phyloP scores from a whole-genome alignment of 2,888 invertebrate genomes.

The Alentia gelatinosa region DNA sequence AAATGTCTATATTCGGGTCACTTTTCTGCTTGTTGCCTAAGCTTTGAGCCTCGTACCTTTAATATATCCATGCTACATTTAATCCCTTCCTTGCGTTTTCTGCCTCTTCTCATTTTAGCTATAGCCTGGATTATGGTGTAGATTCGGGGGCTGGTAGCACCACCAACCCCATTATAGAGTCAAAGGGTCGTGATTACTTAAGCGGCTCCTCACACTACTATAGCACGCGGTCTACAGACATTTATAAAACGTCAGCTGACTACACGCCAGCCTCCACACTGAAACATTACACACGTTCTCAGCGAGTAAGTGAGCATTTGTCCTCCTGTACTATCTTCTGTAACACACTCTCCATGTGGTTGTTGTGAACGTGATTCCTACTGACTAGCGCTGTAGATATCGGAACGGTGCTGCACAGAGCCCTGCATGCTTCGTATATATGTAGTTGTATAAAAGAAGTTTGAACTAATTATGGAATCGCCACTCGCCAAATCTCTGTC shows the following conservation, averaged over 20 bases:
- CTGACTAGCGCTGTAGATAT: too few relatives aligned
- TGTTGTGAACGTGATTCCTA: conserved; percentile 11
- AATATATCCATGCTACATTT: background rate
- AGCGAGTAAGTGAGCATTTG: conserved; percentile 45
- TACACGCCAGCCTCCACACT: conserved; percentile 44
- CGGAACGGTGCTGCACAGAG: too few relatives aligned
- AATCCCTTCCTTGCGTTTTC: conserved; percentile 33
- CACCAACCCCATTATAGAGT: background rate
- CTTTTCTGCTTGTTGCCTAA: too few relatives aligned
- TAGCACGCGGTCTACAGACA: conserved; percentile 46
- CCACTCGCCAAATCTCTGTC: too few relatives aligned
- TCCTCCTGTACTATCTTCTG: background rate
- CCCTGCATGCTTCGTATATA: too few relatives aligned
- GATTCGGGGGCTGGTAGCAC: background rate
- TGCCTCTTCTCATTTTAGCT: conserved; percentile 51
- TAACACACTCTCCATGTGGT: background rate
- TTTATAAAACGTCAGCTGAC: conserved; percentile 43
- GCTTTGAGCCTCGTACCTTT: background rate
- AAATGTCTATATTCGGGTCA: too few relatives aligned
- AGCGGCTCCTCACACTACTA: conserved; percentile 25
- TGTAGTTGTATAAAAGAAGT: too few relatives aligned
- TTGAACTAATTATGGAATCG: too few relatives aligned
- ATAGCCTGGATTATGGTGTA: conserved; percentile 48
- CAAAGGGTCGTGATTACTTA: conserved; percentile 3
- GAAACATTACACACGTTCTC: conserved; percentile 52